phyloP scores from a whole-genome alignment of 2,888 invertebrate genomes.

The Adela reaumurella region DNA sequence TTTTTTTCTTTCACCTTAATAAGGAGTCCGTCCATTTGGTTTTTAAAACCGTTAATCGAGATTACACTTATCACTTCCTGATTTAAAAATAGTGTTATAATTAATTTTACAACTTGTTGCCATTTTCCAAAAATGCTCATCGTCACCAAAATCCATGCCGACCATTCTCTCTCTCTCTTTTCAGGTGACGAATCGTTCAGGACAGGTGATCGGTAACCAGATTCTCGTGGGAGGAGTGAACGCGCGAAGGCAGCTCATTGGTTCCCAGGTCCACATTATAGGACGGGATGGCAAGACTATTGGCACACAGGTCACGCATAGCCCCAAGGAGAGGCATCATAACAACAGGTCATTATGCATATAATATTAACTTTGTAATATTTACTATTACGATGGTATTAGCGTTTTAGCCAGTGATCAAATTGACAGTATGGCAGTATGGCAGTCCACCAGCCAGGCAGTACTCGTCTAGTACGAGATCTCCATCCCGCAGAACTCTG shows the following conservation, averaged over 20 bases:
- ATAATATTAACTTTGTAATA: too few species aligned
- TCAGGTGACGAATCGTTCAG: conserved; percentile 48
- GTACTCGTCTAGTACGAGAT: conserved; percentile 60
- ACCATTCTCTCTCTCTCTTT: not conserved
- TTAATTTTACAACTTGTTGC: too few species aligned
- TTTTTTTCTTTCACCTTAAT: too few species aligned
- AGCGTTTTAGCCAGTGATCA: not conserved
- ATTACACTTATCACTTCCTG: too few species aligned
- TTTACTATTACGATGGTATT: too few species aligned
- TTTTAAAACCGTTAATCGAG: too few species aligned
- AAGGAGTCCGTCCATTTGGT: too few species aligned
- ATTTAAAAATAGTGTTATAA: too few species aligned
- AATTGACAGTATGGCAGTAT: conserved; percentile 21
- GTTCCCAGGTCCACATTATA: conserved; percentile 29
- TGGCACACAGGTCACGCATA: conserved; percentile 25
- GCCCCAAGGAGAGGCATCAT: conserved; percentile 21
- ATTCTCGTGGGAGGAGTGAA: conserved; percentile 40
- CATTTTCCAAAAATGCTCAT: not conserved
- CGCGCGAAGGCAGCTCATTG: conserved; percentile 21
- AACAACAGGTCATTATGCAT: conserved; percentile 14
- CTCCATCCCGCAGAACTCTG: conserved; percentile 45
- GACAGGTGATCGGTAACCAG: conserved; percentile 52
- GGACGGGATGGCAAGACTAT: conserved; percentile 33
- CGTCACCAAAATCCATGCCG: not conserved
- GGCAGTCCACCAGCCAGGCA: conserved; percentile 34